Base-by-base conservation (phyloP, 2,113 vertebrate species). In the Xyliphius kryptos region DNA sequence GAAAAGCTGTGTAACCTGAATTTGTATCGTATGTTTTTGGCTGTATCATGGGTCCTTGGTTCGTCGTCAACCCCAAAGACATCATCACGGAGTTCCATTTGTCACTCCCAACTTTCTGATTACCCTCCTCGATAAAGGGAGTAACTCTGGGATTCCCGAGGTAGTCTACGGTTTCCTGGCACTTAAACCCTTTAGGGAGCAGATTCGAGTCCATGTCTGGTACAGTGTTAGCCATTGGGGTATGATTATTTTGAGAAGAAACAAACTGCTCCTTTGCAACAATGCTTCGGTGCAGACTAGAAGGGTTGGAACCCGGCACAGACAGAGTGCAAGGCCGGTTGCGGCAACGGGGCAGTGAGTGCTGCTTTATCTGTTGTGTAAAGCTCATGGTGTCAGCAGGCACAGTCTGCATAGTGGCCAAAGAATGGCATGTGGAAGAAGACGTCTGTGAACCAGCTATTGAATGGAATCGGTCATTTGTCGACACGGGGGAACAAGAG, bases 351-450 rank as follows among this genome's bases (percentile, higher is more conserved):
- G 88, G 86, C 19, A 90, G 70, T 0, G 89, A 90, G 69, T 88
- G 87, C 66, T 87, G 86, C 60, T 88, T 86, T 63, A 89, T 87
- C 65, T 89, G 87, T 60, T 89, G 85, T 2, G 85, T 84, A 3
- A 89, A 89, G 47, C 81, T 86, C 66, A 91, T 73, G 61, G 76
- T 86, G 75, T 91, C 89, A 2, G 84, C 78, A 0, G 89, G 87
- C 1, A 86, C 85, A 0, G 86, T 87, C 76, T 87, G 87, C 40
- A 86, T 79, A 0, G 87, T 88, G 41, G 87, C 86, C 46, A 83
- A 41, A 1, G 88, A 90, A 68, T 85, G 87, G 61, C 78, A 83
- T 3, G 88, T 87, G 22, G 87, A 88, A 0, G 83, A 86, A 7
- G 76, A 78, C 1, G 81, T 81, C 47, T 83, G 79, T 6, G 87